A percentile compares a stretch with the other conserved stretches of the same genome.
phyloP scores from a whole-genome alignment of 2,113 vertebrate species.

The Cebidichthys violaceus region DNA sequence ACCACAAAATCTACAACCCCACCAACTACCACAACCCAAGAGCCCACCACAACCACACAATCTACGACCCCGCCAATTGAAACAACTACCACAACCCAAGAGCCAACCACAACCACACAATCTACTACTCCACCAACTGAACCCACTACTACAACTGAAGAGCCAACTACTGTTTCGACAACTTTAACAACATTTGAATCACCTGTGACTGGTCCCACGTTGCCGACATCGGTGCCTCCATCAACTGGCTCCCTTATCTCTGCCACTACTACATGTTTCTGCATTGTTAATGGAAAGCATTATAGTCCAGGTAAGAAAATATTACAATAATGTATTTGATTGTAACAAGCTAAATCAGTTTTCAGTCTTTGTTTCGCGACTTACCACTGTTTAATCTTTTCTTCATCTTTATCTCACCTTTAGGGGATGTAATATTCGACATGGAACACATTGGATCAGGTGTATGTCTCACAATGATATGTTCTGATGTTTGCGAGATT shows the following conservation, averaged over 20 bases:
- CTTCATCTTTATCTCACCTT: not conserved
- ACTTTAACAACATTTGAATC: not conserved
- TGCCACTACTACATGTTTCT: slow-evolving; percentile 56
- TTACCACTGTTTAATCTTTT: not conserved
- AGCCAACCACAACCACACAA: not conserved
- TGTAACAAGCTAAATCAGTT: not conserved
- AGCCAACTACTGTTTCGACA: not conserved
- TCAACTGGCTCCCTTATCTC: not conserved
- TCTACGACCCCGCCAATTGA: not conserved
- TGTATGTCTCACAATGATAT: slow-evolving; percentile 76
- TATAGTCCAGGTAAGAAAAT: slow-evolving; percentile 69
- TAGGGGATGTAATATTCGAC: slow-evolving; percentile 66
- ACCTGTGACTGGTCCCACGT: not conserved
- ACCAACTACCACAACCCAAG: not conserved
- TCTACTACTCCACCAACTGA: not conserved
- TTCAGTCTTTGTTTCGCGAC: not conserved
- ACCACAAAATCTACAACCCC: not conserved
- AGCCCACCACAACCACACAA: not conserved
- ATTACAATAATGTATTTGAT: not conserved
- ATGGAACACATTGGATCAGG: slow-evolving; percentile 66
- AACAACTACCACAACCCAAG: not conserved
- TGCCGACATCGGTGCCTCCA: not conserved
- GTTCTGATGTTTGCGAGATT: slow-evolving; percentile 73
- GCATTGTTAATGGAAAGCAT: slow-evolving; percentile 63
- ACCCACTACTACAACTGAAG: not conserved